phyloP scores from a whole-genome alignment of 2,888 invertebrate species.

The Tachystola acroxantha region DNA sequence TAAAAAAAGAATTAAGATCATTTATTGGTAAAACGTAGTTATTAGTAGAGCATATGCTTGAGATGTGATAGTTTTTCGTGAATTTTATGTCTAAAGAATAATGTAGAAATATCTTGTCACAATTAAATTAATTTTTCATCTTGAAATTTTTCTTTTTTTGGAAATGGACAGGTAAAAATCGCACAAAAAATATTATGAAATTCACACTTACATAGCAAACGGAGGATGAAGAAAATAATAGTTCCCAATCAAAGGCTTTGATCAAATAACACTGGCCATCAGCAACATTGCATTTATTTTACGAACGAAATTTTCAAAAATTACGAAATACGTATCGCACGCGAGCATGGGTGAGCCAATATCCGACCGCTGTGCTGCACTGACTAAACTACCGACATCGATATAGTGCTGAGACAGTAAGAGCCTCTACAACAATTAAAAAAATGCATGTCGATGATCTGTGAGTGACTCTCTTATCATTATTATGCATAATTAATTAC shows the following conservation, averaged over 20 bases:
- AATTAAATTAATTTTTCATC: too few relatives aligned
- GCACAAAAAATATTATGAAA: neutral
- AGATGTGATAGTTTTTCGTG: too few relatives aligned
- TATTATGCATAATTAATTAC: too few relatives aligned
- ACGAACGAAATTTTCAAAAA: slow-evolving; percentile 7
- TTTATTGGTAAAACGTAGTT: too few relatives aligned
- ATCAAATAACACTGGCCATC: slow-evolving; percentile 14
- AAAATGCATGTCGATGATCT: too few relatives aligned
- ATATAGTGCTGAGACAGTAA: slow-evolving; percentile 1
- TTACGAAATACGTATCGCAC: slow-evolving; percentile 24
- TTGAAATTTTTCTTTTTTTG: too few relatives aligned
- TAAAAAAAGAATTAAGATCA: too few relatives aligned
- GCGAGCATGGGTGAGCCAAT: slow-evolving; percentile 37
- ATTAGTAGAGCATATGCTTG: too few relatives aligned
- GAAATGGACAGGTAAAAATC: neutral
- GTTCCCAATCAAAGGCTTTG: neutral
- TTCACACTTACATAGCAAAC: slow-evolving; percentile 3
- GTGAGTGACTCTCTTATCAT: too few relatives aligned
- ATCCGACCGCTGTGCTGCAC: slow-evolving; percentile 45
- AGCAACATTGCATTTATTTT: slow-evolving; percentile 9
- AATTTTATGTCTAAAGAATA: too few relatives aligned
- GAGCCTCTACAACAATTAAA: neutral
- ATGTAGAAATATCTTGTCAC: too few relatives aligned
- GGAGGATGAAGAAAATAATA: neutral
- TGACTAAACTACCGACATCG: slow-evolving; percentile 32